Conservation (phyloP, 2,888 invertebrate species). For the Cerastis rubricosa region DNA sequence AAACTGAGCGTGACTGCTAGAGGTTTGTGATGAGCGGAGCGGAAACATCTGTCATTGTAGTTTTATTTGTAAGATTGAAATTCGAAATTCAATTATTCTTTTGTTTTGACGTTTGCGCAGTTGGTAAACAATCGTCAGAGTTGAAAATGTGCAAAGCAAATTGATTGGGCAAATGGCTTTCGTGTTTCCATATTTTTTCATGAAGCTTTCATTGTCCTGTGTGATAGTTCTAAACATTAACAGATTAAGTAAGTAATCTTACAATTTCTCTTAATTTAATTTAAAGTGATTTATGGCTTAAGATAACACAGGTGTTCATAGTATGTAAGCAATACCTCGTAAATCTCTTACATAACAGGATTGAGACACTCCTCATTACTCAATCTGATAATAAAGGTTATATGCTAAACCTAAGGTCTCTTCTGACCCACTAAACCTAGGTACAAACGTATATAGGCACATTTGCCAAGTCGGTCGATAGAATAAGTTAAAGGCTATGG, state of each 20-base stretch:
- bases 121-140: not conserved
- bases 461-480: not conserved
- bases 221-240: too few species aligned
- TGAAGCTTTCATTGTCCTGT: too few species aligned
- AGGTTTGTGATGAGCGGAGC: constrained; percentile 57
- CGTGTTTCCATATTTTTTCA: too few species aligned
- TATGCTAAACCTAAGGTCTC: constrained; percentile 22
- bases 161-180: too few species aligned
- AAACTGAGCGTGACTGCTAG: constrained; percentile 67
- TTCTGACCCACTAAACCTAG: constrained; percentile 37
- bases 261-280: constrained; percentile 1
- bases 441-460: constrained; percentile 27
- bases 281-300: not conserved
- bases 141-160: not conserved
- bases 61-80: constrained; percentile 19
- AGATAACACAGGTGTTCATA: not conserved
- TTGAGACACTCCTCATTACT: constrained; percentile 26
- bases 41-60: constrained; percentile 41
- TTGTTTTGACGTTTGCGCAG: constrained; percentile 32
- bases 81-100: constrained; percentile 11
- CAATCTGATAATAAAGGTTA: constrained; percentile 47
- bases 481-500: not conserved
- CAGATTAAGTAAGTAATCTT: too few species aligned
- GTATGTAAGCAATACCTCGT: constrained; percentile 1
- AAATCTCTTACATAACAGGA: constrained; percentile 30